Conservation (phyloP, 2,797 vertebrate genomes). For the Chelon labrosus region DNA sequence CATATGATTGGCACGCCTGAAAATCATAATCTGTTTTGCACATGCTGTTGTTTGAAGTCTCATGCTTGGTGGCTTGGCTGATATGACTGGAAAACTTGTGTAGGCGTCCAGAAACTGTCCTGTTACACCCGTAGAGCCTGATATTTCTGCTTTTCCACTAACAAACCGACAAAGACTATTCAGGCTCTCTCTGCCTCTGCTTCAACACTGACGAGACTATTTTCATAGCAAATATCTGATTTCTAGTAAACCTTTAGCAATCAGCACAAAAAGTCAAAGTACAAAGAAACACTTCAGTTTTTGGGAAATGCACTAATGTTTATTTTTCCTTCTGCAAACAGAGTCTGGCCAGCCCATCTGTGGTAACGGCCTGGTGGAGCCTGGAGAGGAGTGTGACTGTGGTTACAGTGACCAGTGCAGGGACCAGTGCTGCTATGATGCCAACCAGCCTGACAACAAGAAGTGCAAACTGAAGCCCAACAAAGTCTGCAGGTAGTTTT, state of each 20-base stretch:
- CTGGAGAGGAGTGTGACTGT: conserved; percentile 97
- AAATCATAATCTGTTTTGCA: conserved; percentile 9
- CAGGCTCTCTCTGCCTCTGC: conserved; percentile 14
- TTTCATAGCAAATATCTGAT: conserved; percentile 10
- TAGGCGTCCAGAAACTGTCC: conserved; percentile 8
- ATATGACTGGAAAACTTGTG: neutral
- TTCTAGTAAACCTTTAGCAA: neutral
- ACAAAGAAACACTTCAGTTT: neutral
- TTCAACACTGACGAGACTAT: neutral
- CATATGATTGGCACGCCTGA: neutral
- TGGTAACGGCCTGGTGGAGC: conserved; percentile 97
- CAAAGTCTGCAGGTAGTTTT: conserved; percentile 92
- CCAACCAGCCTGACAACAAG: conserved; percentile 92
- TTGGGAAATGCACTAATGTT: conserved; percentile 17
- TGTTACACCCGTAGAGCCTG: neutral
- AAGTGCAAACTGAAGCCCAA: conserved; percentile 93
- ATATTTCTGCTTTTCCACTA: conserved; percentile 9
- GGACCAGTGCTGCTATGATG: conserved; percentile 94
- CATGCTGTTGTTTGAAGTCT: conserved; percentile 15
- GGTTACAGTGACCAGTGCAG: conserved; percentile 98
- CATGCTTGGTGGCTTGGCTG: neutral
- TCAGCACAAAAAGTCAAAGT: neutral
- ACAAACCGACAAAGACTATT: neutral
- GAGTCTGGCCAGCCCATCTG: conserved; percentile 99
- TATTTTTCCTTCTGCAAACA: conserved; percentile 60